Evolutionary conservation across 2,888 invertebrate species (phyloP), one percentile per base, ranked within the genome.

Genomic region (Elgonia sp.): DNA sequence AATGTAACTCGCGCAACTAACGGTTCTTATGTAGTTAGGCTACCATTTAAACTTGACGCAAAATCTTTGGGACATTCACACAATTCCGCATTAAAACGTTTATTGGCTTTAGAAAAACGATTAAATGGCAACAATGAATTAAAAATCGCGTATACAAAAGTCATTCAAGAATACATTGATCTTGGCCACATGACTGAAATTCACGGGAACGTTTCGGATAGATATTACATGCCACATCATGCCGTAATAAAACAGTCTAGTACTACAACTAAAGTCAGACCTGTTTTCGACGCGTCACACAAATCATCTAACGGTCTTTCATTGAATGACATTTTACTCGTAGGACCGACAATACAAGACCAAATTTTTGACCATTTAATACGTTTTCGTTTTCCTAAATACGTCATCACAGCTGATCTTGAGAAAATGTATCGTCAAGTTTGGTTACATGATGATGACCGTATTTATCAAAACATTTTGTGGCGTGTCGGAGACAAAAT

Each of bases 401-500:
- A 42, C 37, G 79, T 67, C 0, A 55, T 79, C 0, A 79, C 10
- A 0, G 79, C 79, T 9, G 55, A 79, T 57, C 6, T 79, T 8
- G 67, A 67, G 18, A 67, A 79, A 79, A 79, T 79, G 67, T 79
- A 79, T n/a, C 55, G 79, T 6, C 69, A 79, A 42, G 20, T 79
- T 4, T 42, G 16, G 21, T 0, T 67, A 12, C 79, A 79, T 21
- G n/a, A 39, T 21, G 55, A 79, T 29, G 79, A 67, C 42, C 79
- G 69, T 1, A 55, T 21, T 1, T 79, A n/a, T 39, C 69, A 67
- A 18, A 20, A n/a, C 1, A 67, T 79, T 57, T 50, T 76, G 14
- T 60, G 40, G 73, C 42, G 73, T 14, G 14, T 29, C 29, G 29
- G 29, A 29, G 29, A 29, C 1, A 5, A 29, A 1, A 29, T 29